A percentile compares a stretch with the other conserved stretches of the same genome.
Evolutionary conservation across 2,113 vertebrate genomes (phyloP).

Genomic region (Nicator chloris): DNA sequence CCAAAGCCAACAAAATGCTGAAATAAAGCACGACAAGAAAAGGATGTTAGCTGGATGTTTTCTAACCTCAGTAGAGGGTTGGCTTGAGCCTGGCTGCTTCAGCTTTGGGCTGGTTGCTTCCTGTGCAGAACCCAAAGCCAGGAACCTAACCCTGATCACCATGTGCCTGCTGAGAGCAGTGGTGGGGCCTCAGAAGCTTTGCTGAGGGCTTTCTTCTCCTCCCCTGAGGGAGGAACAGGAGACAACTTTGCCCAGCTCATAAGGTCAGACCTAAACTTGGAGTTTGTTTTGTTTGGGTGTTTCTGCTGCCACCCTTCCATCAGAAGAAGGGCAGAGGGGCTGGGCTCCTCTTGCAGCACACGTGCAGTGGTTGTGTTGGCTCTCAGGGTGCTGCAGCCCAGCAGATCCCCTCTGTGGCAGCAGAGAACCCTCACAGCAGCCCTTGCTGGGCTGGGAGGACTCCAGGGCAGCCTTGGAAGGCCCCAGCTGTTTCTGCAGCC

Average conservation of each 20-base stretch:
- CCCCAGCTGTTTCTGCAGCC: neutral
- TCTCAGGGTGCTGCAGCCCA: neutral
- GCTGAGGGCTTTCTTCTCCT: neutral
- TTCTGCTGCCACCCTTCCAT: neutral
- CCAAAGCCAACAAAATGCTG: constrained; percentile 34
- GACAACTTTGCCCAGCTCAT: neutral
- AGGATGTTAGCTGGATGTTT: neutral
- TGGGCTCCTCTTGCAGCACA: neutral
- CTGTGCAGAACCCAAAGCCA: neutral
- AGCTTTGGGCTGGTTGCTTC: neutral
- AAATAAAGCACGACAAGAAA: neutral
- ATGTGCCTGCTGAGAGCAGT: neutral
- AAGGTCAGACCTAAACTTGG: neutral
- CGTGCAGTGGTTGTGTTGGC: neutral
- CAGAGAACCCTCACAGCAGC: neutral
- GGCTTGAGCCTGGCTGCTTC: neutral
- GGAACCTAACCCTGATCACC: neutral
- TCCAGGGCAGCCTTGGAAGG: neutral
- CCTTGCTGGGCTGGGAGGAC: neutral
- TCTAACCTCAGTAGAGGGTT: neutral
- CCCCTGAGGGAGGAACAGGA: neutral
- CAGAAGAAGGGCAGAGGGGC: neutral
- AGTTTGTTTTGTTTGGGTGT: neutral
- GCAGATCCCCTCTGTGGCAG: neutral
- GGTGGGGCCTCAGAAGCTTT: neutral